Conservation (phyloP, 1,140 invertebrate species). For the Conus ventricosus region DNA sequence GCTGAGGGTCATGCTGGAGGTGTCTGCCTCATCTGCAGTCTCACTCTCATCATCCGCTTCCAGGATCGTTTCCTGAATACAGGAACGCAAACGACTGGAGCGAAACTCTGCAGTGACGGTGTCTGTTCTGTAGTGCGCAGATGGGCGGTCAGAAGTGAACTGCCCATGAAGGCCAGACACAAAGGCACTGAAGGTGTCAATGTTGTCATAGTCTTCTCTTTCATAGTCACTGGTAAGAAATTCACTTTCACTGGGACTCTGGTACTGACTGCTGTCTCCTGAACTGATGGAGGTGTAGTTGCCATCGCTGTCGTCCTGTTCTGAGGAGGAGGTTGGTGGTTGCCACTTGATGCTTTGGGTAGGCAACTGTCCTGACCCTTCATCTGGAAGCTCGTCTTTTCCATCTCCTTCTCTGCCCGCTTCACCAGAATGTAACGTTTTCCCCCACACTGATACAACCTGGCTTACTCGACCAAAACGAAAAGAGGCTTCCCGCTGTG, state of each 20-base stretch:
- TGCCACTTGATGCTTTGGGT: background rate
- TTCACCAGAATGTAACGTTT: background rate
- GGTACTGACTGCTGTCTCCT: conserved; percentile 17
- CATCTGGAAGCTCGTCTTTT: background rate
- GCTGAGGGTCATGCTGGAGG: background rate
- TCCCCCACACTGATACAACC: background rate
- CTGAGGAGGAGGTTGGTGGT: conserved; percentile 14
- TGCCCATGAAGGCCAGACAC: conserved; percentile 18
- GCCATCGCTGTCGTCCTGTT: conserved; percentile 34
- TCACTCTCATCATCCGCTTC: conserved; percentile 30
- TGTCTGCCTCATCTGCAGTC: conserved; percentile 2
- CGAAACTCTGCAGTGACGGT: background rate
- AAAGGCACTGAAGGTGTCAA: background rate
- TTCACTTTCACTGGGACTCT: conserved; percentile 32
- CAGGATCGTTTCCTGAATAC: conserved; percentile 20
- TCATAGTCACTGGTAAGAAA: background rate
- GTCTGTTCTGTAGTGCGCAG: background rate
- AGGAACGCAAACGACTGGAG: background rate
- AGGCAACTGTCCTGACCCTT: background rate
- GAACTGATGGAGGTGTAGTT: conserved; percentile 39
- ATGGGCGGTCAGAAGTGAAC: conserved; percentile 18
- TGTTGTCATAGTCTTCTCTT: conserved; percentile 7
- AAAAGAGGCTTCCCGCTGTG: background rate
- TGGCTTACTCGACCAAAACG: conserved; percentile 1
- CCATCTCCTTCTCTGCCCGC: background rate